Conservation (phyloP, 2,797 vertebrate genomes). For the Crocodylus rhombifer region DNA sequence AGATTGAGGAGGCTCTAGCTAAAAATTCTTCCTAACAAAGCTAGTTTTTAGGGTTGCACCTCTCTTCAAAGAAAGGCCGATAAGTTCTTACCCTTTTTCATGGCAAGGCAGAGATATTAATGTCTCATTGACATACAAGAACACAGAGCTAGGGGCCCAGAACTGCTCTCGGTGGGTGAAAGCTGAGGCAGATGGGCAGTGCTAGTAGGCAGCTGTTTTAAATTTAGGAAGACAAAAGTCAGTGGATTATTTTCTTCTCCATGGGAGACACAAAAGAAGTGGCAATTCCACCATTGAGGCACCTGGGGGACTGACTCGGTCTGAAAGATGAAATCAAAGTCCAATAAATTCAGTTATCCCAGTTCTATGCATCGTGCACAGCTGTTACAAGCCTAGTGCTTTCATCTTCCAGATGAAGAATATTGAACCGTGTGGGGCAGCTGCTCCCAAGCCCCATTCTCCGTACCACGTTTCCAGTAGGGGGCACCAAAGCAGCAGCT, state of each 20-base stretch:
- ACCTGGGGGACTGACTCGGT: background rate
- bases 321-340: background rate
- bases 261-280: slow-evolving; percentile 39
- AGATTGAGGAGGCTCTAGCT: background rate
- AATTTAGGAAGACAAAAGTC: slow-evolving; percentile 66
- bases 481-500: background rate
- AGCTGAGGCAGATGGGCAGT: slow-evolving; percentile 46
- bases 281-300: background rate
- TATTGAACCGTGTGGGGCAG: background rate
- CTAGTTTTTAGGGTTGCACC: background rate
- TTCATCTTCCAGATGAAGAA: background rate
- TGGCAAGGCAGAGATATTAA: slow-evolving; percentile 30
- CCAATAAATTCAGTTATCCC: background rate
- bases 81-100: slow-evolving; percentile 23
- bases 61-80: slow-evolving; percentile 31
- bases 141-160: slow-evolving; percentile 26
- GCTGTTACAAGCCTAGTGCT: background rate
- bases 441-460: accelerated
- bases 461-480: background rate
- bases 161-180: slow-evolving; percentile 30
- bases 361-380: accelerated
- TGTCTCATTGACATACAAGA: slow-evolving; percentile 46
- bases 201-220: slow-evolving; percentile 61
- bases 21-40: background rate
- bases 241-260: slow-evolving; percentile 18